Evolutionary conservation across 30 jellyfish, hydroid and myxozoan genomes (phyloP).

Genomic region (Catostylus mosaicus): DNA sequence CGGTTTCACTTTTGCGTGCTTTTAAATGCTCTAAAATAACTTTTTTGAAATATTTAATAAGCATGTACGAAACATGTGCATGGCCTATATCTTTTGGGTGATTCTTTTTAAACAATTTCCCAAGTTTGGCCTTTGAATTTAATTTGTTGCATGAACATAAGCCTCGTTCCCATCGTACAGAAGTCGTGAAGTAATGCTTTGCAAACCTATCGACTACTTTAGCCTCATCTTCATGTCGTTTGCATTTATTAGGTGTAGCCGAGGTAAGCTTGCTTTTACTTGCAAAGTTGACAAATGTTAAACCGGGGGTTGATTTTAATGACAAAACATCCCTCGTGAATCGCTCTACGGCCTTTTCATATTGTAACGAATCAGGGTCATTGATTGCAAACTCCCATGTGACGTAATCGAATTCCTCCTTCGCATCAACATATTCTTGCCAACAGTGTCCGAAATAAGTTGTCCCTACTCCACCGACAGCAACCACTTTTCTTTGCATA

Average conservation of each 20-base stretch:
- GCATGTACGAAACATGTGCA: conserved; percentile 83
- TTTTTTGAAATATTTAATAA: conserved; percentile 61
- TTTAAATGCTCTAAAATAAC: conserved; percentile 5
- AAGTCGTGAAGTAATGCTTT: conserved; percentile 38
- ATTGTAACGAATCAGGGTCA: conserved; percentile 77
- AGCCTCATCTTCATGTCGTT: conserved; percentile 54
- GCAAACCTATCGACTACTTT: conserved; percentile 55
- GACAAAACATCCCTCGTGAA: conserved; percentile 49
- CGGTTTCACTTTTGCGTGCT: background rate
- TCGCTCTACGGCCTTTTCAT: conserved; percentile 60
- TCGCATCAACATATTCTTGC: conserved; percentile 81
- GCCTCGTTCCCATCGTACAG: conserved; percentile 55
- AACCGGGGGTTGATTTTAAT: conserved; percentile 53
- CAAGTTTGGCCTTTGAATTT: background rate
- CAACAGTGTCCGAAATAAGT: conserved; percentile 89
- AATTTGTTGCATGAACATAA: conserved; percentile 28
- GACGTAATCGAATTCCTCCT: conserved; percentile 80
- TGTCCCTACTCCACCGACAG: conserved; percentile 97
- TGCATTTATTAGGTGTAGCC: conserved; percentile 19
- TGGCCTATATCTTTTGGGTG: conserved; percentile 92
- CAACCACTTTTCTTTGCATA: conserved; percentile 76
- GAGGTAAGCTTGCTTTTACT: conserved; percentile 39
- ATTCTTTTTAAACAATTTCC: conserved; percentile 58
- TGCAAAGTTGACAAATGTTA: conserved; percentile 65
- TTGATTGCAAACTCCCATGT: conserved; percentile 96